Conservation (phyloP, 2,797 vertebrate genomes). For the Lacerta agilis region DNA sequence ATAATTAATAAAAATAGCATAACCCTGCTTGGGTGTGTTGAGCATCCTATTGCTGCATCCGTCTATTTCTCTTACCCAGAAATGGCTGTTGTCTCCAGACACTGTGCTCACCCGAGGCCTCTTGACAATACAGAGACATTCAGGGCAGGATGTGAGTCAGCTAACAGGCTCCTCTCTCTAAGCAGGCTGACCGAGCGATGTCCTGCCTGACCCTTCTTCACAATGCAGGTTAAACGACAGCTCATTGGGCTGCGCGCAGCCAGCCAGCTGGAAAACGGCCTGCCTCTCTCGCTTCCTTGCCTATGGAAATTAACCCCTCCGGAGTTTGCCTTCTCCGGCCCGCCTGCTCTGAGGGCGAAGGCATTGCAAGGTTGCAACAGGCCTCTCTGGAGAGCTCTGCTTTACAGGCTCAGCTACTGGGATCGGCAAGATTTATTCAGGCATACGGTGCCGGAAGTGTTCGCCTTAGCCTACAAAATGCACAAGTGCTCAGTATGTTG, state of each 20-base stretch:
- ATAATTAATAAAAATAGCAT: too few species aligned
- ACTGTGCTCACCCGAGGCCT: conserved; percentile 59
- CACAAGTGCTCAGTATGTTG: too few species aligned
- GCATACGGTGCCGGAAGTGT: too few species aligned
- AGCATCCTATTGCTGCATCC: neutral
- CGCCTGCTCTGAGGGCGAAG: neutral
- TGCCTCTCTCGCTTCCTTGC: neutral
- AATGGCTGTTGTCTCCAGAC: conserved; percentile 64
- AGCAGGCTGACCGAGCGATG: conserved; percentile 47
- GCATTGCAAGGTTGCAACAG: neutral
- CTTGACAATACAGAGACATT: conserved; percentile 65
- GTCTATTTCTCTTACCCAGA: neutral
- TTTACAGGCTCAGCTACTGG: too few species aligned
- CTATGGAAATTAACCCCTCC: fast-evolving
- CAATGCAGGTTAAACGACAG: conserved; percentile 32
- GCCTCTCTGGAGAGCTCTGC: neutral
- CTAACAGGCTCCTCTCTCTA: conserved; percentile 49
- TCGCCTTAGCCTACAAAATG: too few species aligned
- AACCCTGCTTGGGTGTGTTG: too few species aligned
- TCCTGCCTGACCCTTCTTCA: conserved; percentile 4
- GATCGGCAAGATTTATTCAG: too few species aligned
- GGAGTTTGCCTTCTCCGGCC: neutral
- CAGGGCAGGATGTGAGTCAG: conserved; percentile 70
- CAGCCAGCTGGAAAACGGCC: neutral
- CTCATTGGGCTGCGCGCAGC: conserved; percentile 1